These are phyloP conservation scores for Bombus fervidus DNA, from an alignment of 1,140 invertebrate species.

Conservation along the genomic window DNA sequence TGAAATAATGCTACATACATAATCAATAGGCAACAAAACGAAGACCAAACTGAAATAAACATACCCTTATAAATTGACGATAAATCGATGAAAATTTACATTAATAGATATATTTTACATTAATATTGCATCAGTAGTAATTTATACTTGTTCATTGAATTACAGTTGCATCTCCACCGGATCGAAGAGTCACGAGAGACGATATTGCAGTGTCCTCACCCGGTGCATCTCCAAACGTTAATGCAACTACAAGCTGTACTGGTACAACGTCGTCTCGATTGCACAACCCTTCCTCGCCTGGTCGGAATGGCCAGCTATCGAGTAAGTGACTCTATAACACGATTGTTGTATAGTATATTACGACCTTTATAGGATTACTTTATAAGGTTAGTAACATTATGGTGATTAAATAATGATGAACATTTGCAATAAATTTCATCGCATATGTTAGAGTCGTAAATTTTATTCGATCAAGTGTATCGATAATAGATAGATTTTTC, in stretches of 20 bases:
- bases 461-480: background rate
- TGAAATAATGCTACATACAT: background rate
- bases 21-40: background rate
- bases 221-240: conserved; percentile 63
- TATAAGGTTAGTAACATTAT: background rate
- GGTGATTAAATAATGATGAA: background rate
- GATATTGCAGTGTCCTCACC: conserved; percentile 76
- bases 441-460: background rate
- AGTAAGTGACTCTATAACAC: conserved; percentile 81
- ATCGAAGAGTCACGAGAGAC: conserved; percentile 82
- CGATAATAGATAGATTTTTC: no score
- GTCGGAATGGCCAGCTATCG: conserved; percentile 84
- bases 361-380: background rate
- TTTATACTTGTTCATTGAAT: conserved; percentile 59
- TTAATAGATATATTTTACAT: background rate
- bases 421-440: background rate
- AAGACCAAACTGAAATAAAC: background rate
- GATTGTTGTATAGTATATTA: background rate
- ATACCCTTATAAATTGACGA: background rate
- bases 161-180: conserved; percentile 86
- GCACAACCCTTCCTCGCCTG: conserved; percentile 76
- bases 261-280: conserved; percentile 61
- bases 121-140: background rate
- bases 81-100: background rate
- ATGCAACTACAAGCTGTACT: conserved; percentile 67